These are phyloP conservation scores for Drosophila trapezifrons DNA, from an alignment of 1,140 invertebrate genomes.

Conservation along the genomic window DNA sequence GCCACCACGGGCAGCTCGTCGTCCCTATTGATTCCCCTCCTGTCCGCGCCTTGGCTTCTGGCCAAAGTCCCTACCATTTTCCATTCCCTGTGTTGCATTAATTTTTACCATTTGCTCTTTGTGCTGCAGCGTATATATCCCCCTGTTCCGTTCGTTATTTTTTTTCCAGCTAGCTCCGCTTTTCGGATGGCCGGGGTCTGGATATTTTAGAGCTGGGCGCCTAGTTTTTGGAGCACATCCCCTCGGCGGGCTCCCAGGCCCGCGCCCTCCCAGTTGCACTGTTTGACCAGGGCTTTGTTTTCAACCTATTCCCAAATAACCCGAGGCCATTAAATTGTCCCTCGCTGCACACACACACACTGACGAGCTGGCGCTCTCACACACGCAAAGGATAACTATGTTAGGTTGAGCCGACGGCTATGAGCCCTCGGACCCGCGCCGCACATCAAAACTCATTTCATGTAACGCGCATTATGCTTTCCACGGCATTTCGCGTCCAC, in stretches of 20 bases:
- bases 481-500: constrained; percentile 75
- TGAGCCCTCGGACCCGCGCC: constrained; percentile 47
- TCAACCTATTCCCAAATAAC: constrained; percentile 59
- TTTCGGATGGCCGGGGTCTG: constrained; percentile 16
- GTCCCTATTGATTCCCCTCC: constrained; percentile 32
- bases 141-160: constrained; percentile 35
- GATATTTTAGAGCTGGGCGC: constrained; percentile 38
- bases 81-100: constrained; percentile 50
- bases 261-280: constrained; percentile 18
- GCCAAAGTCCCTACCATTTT: constrained; percentile 37
- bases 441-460: constrained; percentile 79
- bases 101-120: constrained; percentile 66
- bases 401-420: constrained; percentile 39
- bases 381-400: constrained; percentile 48
- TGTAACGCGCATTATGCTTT: constrained; percentile 78
- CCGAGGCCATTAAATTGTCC: constrained; percentile 57
- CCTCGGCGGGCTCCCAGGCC: constrained; percentile 5
- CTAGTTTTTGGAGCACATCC: constrained; percentile 23
- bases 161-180: constrained; percentile 19
- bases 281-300: constrained; percentile 60
- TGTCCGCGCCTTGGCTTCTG: constrained; percentile 48
- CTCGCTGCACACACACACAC: constrained; percentile 33
- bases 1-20: constrained; percentile 12
- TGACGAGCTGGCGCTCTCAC: background rate
- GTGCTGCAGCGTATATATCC: constrained; percentile 46